A percentile compares a stretch with the other conserved stretches of the same genome.
Evolutionary conservation across 2,888 invertebrate genomes (phyloP).

Genomic region (Agonum fuliginosum): DNA sequence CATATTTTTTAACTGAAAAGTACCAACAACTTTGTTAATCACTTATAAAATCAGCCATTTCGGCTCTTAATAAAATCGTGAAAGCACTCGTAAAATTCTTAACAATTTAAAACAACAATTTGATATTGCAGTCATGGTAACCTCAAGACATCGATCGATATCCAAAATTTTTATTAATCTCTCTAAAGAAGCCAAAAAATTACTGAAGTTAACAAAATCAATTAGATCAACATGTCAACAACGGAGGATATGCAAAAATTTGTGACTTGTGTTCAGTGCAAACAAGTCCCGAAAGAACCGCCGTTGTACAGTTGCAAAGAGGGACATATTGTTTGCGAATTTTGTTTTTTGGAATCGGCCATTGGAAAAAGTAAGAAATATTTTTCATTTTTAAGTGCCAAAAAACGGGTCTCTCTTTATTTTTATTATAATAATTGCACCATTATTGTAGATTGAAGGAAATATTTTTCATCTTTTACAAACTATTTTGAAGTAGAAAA

Average conservation of each 20-base stretch:
- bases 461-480: too few species aligned
- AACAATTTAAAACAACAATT: background rate
- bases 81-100: background rate
- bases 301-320: conserved; percentile 43
- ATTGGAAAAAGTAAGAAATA: conserved; percentile 38
- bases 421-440: too few species aligned
- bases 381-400: background rate
- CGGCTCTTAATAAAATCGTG: background rate
- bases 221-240: conserved; percentile 18
- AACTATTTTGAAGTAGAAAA: too few species aligned
- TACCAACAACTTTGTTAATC: too few species aligned
- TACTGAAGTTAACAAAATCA: conserved; percentile 23
- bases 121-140: conserved; percentile 34
- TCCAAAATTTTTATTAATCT: background rate
- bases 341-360: conserved; percentile 37
- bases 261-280: conserved; percentile 42
- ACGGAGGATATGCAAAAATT: conserved; percentile 44
- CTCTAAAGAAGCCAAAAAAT: background rate
- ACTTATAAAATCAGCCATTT: background rate
- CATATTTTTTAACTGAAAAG: background rate
- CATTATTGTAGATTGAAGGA: too few species aligned
- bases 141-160: background rate
- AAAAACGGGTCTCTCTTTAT: background rate
- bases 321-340: conserved; percentile 48
- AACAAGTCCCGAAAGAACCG: conserved; percentile 40